These are phyloP conservation scores for Micrasema minimum DNA, from an alignment of 1,140 invertebrate genomes.

Conservation along the genomic window DNA sequence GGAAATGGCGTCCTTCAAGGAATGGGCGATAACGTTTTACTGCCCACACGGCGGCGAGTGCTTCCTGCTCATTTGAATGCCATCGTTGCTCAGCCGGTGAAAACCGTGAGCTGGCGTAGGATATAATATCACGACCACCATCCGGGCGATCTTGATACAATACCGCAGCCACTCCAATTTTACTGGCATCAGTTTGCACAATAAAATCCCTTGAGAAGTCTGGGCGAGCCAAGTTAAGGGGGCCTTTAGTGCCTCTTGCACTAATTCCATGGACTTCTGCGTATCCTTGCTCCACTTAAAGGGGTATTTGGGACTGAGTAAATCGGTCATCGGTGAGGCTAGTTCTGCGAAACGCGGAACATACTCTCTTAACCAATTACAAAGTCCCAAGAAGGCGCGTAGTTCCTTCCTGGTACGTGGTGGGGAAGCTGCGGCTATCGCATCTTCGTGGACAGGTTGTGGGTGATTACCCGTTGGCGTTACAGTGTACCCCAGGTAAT, in stretches of 20 bases:
- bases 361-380: not conserved
- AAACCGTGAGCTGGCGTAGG: constrained; percentile 1
- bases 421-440: not conserved
- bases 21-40: constrained; percentile 9
- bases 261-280: not conserved
- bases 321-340: not conserved
- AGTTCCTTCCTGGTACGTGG: not conserved
- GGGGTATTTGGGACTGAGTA: not conserved
- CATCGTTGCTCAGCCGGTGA: not conserved
- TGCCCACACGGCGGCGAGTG: constrained; percentile 11
- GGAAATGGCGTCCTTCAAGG: not conserved
- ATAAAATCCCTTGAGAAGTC: constrained; percentile 2
- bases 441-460: not conserved
- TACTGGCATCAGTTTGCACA: constrained; percentile 7
- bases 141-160: not conserved
- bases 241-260: not conserved
- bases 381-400: not conserved
- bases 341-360: not conserved
- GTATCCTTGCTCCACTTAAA: not conserved
- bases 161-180: not conserved
- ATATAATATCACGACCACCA: constrained; percentile 1
- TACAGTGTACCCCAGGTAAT: not conserved
- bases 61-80: constrained; percentile 19
- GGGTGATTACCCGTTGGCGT: not conserved
- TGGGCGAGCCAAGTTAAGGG: not conserved